Conservation (phyloP, 23 tunicate species). For the Oikopleura dioica region DNA sequence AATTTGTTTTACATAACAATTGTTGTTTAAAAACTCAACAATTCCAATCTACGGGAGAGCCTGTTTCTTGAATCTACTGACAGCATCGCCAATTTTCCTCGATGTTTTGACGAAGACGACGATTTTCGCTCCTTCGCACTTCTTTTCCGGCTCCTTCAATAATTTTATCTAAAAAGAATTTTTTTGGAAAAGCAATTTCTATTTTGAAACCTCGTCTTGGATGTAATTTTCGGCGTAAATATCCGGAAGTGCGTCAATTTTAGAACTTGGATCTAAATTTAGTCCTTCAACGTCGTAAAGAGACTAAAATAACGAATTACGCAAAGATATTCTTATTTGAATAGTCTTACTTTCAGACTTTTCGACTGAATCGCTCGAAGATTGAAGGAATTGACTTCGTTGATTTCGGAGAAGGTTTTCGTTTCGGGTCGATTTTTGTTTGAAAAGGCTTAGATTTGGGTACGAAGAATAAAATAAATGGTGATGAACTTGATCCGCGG, state of each 20-base stretch:
- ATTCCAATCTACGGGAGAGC: too few species aligned
- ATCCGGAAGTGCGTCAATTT: background rate
- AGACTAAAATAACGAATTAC: background rate
- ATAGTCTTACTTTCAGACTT: too few species aligned
- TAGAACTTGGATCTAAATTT: background rate
- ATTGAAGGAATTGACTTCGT: background rate
- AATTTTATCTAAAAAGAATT: background rate
- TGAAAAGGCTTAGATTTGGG: too few species aligned
- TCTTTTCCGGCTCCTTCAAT: background rate
- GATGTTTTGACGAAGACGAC: background rate
- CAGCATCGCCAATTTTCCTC: too few species aligned
- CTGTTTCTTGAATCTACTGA: too few species aligned
- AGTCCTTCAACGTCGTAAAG: conserved; percentile 5
- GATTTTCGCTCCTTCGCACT: background rate
- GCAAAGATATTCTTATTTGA: too few species aligned
- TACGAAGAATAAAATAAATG: too few species aligned
- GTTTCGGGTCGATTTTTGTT: background rate
- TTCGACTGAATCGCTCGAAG: background rate
- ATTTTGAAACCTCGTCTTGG: background rate
- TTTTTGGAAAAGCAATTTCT: background rate
- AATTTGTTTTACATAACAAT: too few species aligned
- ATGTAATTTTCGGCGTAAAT: background rate
- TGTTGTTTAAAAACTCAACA: too few species aligned
- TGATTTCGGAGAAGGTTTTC: background rate
- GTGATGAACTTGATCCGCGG: too few species aligned